Conservation (phyloP, 2,888 invertebrate genomes). For the Agrotis segetum region DNA sequence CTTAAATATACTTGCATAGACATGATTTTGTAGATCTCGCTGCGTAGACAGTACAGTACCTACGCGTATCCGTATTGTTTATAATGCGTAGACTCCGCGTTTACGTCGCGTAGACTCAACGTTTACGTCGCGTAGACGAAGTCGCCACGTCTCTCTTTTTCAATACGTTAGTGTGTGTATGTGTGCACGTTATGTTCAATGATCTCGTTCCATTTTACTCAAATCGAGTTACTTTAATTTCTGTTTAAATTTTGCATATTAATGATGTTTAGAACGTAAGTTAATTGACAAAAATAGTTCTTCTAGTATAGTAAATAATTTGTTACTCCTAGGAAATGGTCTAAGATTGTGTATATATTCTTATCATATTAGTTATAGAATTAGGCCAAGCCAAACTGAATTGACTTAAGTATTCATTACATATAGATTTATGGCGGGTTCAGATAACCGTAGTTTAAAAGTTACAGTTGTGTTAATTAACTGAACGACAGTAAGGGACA, state of each 20-base stretch:
- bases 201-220: background rate
- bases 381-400: constrained; percentile 84
- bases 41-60: background rate
- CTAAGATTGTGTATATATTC: constrained; percentile 70
- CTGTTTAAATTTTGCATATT: constrained; percentile 15
- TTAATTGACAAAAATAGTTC: constrained; percentile 63
- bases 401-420: constrained; percentile 69
- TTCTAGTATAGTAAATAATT: constrained; percentile 68
- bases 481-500: background rate
- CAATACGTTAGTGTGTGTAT: background rate
- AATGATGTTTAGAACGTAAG: constrained; percentile 51
- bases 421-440: constrained; percentile 53
- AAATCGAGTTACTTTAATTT: background rate
- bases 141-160: background rate
- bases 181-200: background rate
- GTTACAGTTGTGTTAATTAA: background rate
- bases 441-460: constrained; percentile 11
- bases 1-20: no score
- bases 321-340: constrained; percentile 73
- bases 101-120: no score
- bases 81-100: background rate
- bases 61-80: no score
- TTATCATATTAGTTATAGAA: constrained; percentile 65
- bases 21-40: background rate
- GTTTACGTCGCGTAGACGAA: background rate